These are phyloP conservation scores for Galeopterus variegatus DNA, from an alignment of 2,113 vertebrate species.

Conservation along the genomic window DNA sequence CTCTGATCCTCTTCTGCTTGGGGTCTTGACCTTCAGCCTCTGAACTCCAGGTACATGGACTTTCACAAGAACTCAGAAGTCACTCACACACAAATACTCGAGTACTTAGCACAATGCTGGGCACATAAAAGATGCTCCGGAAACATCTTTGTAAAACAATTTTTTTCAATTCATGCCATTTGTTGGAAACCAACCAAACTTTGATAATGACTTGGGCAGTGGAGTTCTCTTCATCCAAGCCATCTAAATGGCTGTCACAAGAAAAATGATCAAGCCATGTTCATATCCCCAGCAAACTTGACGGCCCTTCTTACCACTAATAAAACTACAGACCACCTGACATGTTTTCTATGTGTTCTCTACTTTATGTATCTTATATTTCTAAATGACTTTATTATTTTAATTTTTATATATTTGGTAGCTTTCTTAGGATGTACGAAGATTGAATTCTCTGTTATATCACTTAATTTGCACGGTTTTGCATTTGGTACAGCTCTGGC, in stretches of 20 bases:
- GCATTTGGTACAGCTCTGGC: not conserved
- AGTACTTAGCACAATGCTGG: not conserved
- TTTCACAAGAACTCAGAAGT: slow-evolving; percentile 10
- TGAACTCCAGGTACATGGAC: not conserved
- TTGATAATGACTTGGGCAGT: not conserved
- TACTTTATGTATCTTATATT: not conserved
- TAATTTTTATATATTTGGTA: not conserved
- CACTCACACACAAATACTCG: not conserved
- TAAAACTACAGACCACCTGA: not conserved
- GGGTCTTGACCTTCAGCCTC: not conserved
- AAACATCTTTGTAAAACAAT: not conserved
- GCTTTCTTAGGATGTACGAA: not conserved
- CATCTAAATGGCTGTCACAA: not conserved
- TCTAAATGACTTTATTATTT: not conserved
- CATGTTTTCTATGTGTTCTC: not conserved
- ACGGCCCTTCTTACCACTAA: not conserved
- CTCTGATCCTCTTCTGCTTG: not conserved
- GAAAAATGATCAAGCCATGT: not conserved
- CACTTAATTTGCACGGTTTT: not conserved
- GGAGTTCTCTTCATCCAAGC: not conserved
- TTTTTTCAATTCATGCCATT: not conserved
- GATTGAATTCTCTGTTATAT: not conserved
- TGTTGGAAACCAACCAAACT: slow-evolving; percentile 24
- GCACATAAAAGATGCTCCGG: not conserved
- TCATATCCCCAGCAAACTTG: not conserved